Conservation (phyloP, 2,113 vertebrate species). For the Myiagra hebetior region DNA sequence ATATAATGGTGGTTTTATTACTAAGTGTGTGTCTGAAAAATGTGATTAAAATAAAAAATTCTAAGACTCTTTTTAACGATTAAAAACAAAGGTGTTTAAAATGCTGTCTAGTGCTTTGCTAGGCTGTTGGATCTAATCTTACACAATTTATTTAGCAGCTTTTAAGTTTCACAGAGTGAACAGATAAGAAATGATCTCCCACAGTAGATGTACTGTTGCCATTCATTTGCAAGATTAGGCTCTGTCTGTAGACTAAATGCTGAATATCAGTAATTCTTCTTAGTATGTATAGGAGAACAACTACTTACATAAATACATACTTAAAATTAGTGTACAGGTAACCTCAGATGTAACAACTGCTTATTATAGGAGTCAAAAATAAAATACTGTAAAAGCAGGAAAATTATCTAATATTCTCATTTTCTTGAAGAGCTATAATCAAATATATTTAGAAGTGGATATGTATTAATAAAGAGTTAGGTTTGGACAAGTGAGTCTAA, state of each 20-base stretch:
- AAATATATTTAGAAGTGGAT: neutral
- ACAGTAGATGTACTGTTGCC: neutral
- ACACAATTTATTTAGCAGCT: neutral
- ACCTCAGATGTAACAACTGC: neutral
- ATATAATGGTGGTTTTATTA: constrained; percentile 72
- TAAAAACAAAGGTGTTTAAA: neutral
- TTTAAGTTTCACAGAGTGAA: neutral
- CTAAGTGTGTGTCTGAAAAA: constrained; percentile 69
- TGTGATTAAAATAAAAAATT: neutral
- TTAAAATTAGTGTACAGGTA: neutral
- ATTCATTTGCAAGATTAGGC: neutral
- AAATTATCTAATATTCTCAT: neutral
- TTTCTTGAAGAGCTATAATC: neutral
- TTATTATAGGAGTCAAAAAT: neutral
- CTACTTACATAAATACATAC: neutral
- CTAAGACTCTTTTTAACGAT: neutral
- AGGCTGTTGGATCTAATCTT: constrained; percentile 24
- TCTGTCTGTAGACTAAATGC: neutral
- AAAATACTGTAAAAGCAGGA: neutral
- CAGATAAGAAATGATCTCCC: neutral
- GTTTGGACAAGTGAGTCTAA: neutral
- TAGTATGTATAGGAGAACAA: neutral
- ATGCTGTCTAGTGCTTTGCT: constrained; percentile 35
- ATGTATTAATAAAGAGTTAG: neutral
- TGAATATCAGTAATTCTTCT: neutral